Percentiles rank a stretch among this genome's conserved stretches.
Conservation (phyloP, 2,797 vertebrate species). For the Dicrostonyx torquatus region DNA sequence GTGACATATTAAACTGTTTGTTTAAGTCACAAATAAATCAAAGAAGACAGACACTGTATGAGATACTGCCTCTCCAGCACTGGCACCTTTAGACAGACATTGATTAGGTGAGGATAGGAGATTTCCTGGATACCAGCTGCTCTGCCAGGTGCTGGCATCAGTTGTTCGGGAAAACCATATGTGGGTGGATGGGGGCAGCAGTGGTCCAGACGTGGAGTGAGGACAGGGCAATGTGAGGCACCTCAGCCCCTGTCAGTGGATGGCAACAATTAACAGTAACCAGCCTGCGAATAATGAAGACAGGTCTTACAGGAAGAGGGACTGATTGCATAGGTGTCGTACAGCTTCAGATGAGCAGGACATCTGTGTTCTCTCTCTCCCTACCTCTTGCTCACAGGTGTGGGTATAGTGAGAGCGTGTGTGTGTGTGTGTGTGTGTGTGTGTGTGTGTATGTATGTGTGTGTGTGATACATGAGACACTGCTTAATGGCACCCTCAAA, state of each 20-base stretch:
- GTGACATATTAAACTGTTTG: background rate
- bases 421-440: background rate
- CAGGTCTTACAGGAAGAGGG: background rate
- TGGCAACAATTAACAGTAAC: background rate
- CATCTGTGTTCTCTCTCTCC: background rate
- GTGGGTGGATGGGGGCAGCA: background rate
- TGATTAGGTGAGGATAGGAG: background rate
- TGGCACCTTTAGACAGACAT: accelerated
- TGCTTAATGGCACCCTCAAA: background rate
- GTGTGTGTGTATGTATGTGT: background rate
- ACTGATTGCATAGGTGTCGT: too few relatives aligned
- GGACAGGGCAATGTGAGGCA: accelerated
- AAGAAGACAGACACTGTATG: background rate
- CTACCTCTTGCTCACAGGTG: too few relatives aligned
- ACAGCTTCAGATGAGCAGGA: background rate
- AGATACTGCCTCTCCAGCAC: too few relatives aligned
- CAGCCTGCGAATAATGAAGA: background rate
- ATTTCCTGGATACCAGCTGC: background rate
- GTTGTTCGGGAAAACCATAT: background rate
- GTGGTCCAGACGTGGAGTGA: accelerated
- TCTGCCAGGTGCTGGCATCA: background rate
- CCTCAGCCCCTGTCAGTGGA: background rate
- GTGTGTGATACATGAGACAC: background rate
- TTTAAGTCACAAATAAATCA: background rate
- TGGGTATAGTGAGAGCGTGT: background rate